Percentiles rank a stretch among this genome's conserved stretches.
Conservation (phyloP, 2,113 vertebrate species). For the Sakesphorus luctuosus region DNA sequence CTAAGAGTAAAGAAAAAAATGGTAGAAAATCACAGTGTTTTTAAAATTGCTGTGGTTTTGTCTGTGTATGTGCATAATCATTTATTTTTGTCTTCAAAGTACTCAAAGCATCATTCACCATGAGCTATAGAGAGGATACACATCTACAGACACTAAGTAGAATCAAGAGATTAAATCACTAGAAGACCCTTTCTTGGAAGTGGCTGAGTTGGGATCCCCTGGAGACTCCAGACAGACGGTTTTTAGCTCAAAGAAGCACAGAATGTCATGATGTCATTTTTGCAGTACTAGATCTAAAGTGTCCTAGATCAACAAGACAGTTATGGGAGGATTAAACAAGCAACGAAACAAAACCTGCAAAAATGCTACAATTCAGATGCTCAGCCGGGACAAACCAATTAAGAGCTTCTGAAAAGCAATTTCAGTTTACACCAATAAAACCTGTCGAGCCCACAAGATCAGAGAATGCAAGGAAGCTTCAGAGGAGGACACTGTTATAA, state of each 20-base stretch:
- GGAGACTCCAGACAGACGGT: background rate
- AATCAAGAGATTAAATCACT: background rate
- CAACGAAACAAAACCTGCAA: background rate
- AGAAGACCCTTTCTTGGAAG: background rate
- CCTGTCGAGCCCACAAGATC: background rate
- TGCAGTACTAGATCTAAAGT: background rate
- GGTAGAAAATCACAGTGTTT: background rate
- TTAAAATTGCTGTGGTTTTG: background rate
- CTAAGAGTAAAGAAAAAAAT: background rate
- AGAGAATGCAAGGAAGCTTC: background rate
- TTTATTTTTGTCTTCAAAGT: background rate
- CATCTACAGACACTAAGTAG: background rate
- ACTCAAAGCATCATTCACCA: background rate
- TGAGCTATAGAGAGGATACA: background rate
- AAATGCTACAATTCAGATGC: background rate
- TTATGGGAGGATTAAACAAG: background rate
- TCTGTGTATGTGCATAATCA: background rate
- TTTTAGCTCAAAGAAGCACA: background rate
- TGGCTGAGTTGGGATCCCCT: background rate
- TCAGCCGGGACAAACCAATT: background rate
- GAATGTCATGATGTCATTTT: background rate
- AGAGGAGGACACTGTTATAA: background rate
- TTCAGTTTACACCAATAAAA: background rate
- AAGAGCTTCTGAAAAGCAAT: background rate
- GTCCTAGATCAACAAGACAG: background rate